Evolutionary conservation across 2,888 invertebrate genomes (phyloP), one percentile per base, ranked within the genome.

Genomic region (Pseudococcus jackbeardsleyi): DNA sequence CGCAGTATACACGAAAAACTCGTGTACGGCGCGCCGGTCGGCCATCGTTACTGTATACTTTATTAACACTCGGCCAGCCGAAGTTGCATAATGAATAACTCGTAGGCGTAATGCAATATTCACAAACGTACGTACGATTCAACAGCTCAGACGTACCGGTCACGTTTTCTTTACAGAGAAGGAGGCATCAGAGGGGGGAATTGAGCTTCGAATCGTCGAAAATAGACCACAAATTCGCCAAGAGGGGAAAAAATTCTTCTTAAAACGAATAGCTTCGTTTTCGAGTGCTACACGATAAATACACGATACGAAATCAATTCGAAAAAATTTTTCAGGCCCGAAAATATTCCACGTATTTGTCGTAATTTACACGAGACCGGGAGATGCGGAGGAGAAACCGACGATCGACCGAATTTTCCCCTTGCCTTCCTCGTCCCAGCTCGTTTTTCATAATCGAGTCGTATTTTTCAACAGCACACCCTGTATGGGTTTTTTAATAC

Each of bases 31-130:
- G 19, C 12, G 39, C 77, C 77, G 12, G 26, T 9, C 39, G 39
- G 77, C 17, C 39, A 77, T 77, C 77, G 22, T 33, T 77, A 77
- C 22, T 12, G 39, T 26, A 77, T 77, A 77, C 77, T 77, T 77
- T 39, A 77, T 77, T 39, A 77, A 39, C 77, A 33, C 77, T 77
- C 17, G 17, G 77, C 39, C 77, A 77, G 15, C 39, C 15, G 33
- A 17, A 39, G 77, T 77, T 77, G 77, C 77, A 77, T 77, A 77
- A 77, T 77, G 77, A 77, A 77, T 77, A 26, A 33, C 64, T 33
- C 77, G 77, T 77, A 77, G 77, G 77, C 77, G 77, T 39, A 39
- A 33, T 77, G 22, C 77, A 26, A 77, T 39, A 39, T 26, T 77
- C 39, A 26, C 11, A 7, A 77, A 15, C 5, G 17, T 15, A 77